phyloP scores from a whole-genome alignment of 2,888 invertebrate species.

The Tromatobia lineatoria region DNA sequence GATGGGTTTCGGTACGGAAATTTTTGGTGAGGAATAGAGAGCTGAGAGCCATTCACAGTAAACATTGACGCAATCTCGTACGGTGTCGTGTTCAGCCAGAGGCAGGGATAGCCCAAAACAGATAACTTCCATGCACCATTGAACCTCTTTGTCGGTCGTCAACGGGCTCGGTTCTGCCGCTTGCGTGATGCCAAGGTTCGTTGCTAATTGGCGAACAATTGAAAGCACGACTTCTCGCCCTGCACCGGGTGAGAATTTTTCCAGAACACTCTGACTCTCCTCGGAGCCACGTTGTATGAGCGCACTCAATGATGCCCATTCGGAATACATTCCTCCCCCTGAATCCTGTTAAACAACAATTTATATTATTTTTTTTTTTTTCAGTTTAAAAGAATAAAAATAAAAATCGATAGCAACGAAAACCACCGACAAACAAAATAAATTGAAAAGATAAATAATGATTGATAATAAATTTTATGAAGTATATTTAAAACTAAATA shows the following conservation, averaged over 20 bases:
- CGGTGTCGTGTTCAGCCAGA: constrained; percentile 96
- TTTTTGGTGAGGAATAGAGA: constrained; percentile 92
- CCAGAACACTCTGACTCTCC: constrained; percentile 91
- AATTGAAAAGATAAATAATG: not conserved
- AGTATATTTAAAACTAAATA: not conserved
- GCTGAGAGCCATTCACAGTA: constrained; percentile 99
- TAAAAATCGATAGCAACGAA: not conserved
- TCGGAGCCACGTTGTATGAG: constrained; percentile 89
- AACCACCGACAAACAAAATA: not conserved
- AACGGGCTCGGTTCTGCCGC: constrained; percentile 94
- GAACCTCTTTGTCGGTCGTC: constrained; percentile 94
- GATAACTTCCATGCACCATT: constrained; percentile 95
- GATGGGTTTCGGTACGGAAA: constrained; percentile 96
- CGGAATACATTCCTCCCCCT: constrained; percentile 93
- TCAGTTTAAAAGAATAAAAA: not conserved
- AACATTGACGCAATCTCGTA: constrained; percentile 97
- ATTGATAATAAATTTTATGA: not conserved
- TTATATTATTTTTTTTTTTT: not conserved
- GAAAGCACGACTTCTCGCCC: constrained; percentile 94
- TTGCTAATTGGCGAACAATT: constrained; percentile 92
- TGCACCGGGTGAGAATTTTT: constrained; percentile 90
- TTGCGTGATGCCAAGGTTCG: constrained; percentile 91
- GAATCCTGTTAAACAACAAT: constrained; percentile 85
- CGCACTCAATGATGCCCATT: constrained; percentile 92
- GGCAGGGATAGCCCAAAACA: constrained; percentile 97